Base-by-base conservation (phyloP, 1,140 invertebrate genomes). In the Drosophila parabipectinata region DNA sequence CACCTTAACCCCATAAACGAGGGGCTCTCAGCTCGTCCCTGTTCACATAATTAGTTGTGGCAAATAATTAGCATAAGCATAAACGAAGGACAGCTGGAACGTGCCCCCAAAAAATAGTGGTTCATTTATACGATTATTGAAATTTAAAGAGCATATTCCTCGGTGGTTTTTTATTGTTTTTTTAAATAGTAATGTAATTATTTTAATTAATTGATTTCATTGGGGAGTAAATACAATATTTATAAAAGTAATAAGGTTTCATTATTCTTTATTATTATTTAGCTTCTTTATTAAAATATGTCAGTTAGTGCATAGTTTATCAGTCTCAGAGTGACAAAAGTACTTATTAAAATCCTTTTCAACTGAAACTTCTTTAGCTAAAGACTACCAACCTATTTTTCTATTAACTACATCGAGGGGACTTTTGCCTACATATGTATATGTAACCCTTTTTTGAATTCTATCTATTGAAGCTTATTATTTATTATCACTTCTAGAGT, bases 11-110 rank as follows among this genome's bases (percentile, higher is more conserved):
- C 34, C 12, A 37, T 50, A 71, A 73, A 63, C 26, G 41, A 72
- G 69, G 32, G 67, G n/a, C 34, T 37, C 34, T 12, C 34, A 12
- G 34, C 12, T 14, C 41, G 2, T 7, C 34, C 41, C 41, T 14
- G 39, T 14, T 72, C 69, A 72, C 68, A 74, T 75, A 75, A 75
- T 75, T 73, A 73, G 72, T 60, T 52, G 51, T 50, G 58, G 62
- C 51, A 56, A 68, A 68, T 76, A 68, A 76, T 76, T 76, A 76
- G 58, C 73, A 76, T 76, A 76, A 68, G 41, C 14, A 14, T 15
- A 14, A 18, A 9, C 14, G n/a, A 15, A 14, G 28, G 41, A 7
- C 41, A 44, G n/a, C 41, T 69, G 66, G 52, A 68, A 68, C 41
- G 41, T 18, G 64, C 48, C 64, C 62, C 34, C 0, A 37, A 66